Percentiles rank a stretch among this genome's conserved stretches.
These are phyloP conservation scores for Petroica traversi DNA, from an alignment of 2,113 vertebrate genomes.

Conservation along the genomic window DNA sequence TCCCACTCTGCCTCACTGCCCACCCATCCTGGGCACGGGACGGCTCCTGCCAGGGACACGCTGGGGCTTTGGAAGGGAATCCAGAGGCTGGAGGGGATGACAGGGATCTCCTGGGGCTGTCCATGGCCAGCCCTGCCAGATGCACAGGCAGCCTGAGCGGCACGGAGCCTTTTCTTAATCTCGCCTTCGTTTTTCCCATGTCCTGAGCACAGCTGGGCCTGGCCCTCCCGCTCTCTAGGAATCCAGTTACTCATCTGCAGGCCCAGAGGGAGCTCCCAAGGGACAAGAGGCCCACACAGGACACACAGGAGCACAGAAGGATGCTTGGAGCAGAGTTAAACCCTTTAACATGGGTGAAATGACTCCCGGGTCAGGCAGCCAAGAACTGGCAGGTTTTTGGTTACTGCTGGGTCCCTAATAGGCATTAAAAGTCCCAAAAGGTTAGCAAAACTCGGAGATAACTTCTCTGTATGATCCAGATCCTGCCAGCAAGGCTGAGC, in stretches of 20 bases:
- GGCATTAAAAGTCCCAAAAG: neutral
- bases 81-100: neutral
- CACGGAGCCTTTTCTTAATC: slow-evolving; percentile 3
- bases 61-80: neutral
- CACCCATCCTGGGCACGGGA: rapidly evolving
- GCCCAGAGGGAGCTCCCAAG: neutral
- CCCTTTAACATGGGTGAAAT: neutral
- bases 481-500: neutral
- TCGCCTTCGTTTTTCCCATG: slow-evolving; percentile 28
- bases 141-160: neutral
- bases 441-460: neutral
- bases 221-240: slow-evolving; percentile 23
- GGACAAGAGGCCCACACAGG: neutral
- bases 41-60: neutral
- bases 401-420: neutral
- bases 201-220: slow-evolving; percentile 14
- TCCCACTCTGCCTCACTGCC: neutral
- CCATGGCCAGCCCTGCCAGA: neutral
- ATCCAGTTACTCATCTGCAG: neutral
- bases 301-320: neutral
- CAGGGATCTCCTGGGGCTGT: neutral
- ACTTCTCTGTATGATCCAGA: neutral
- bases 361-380: neutral
- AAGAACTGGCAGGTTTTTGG: neutral
- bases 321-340: neutral